These are phyloP conservation scores for Apodemus agrarius DNA, from an alignment of 2,797 vertebrate genomes.

Conservation along the genomic window DNA sequence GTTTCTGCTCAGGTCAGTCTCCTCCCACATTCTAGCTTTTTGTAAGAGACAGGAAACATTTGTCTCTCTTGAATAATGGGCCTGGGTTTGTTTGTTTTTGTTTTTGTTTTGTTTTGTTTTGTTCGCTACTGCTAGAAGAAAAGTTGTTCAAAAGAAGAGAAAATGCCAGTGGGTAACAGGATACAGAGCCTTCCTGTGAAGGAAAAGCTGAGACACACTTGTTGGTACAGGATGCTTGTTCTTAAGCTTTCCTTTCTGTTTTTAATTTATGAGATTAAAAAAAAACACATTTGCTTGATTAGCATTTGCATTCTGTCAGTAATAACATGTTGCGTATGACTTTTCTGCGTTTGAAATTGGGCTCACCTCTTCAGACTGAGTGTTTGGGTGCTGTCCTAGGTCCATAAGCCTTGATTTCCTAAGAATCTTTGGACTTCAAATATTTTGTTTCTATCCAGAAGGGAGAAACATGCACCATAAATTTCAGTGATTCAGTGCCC, in stretches of 20 bases:
- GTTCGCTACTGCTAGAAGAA: background rate
- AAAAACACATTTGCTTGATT: conserved; percentile 33
- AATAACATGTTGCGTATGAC: background rate
- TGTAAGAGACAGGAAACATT: background rate
- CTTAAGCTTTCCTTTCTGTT: background rate
- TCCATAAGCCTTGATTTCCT: conserved; percentile 10
- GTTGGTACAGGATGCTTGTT: background rate
- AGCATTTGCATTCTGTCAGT: conserved; percentile 16
- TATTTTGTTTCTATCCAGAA: conserved; percentile 40
- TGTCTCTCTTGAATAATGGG: background rate
- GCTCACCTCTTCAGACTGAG: conserved; percentile 13
- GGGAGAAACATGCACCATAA: background rate
- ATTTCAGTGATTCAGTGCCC: background rate
- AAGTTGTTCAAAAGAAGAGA: background rate
- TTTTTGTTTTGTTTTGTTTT: background rate
- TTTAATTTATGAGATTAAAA: conserved; percentile 35
- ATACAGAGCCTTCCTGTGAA: background rate
- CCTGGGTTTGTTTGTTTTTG: background rate
- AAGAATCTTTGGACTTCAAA: conserved; percentile 43
- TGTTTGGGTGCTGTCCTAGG: background rate
- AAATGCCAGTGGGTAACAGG: background rate
- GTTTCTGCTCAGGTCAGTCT: background rate
- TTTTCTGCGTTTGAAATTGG: conserved; percentile 41
- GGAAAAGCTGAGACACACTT: background rate
- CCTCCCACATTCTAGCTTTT: background rate